These are phyloP conservation scores for Polydrusus tereticollis DNA, from an alignment of 2,888 invertebrate genomes.

Conservation along the genomic window DNA sequence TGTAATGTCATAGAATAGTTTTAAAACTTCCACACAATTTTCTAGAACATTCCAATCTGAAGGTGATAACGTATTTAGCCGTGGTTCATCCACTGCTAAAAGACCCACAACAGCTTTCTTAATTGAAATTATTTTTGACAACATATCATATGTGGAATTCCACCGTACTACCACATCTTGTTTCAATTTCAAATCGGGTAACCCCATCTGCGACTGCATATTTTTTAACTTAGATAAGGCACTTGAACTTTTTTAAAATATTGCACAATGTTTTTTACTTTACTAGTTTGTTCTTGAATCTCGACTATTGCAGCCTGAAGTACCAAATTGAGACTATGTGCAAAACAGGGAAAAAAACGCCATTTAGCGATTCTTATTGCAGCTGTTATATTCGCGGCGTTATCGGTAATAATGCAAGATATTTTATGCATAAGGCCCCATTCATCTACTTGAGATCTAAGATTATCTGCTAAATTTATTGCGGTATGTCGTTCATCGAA, in stretches of 20 bases:
- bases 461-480: conserved; percentile 7
- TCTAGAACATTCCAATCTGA: conserved; percentile 16
- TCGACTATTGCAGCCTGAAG: conserved; percentile 22
- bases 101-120: conserved; percentile 6
- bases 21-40: background rate
- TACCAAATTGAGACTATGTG: conserved; percentile 30
- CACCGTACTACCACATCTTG: conserved; percentile 10
- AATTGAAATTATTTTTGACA: background rate
- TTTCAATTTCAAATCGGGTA: background rate
- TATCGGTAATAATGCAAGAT: conserved; percentile 28
- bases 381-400: conserved; percentile 28
- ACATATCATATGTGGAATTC: conserved; percentile 6
- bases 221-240: no score
- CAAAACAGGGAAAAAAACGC: conserved; percentile 31
- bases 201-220: conserved; percentile 14
- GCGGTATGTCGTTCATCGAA: conserved; percentile 38
- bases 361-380: conserved; percentile 16
- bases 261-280: conserved; percentile 42
- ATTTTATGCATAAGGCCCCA: conserved; percentile 22
- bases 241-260: no score
- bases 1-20: background rate
- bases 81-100: background rate
- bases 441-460: conserved; percentile 15
- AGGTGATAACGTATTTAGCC: conserved; percentile 7
- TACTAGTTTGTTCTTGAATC: conserved; percentile 11